These are phyloP conservation scores for Mesorhabditis belari DNA, from an alignment of 2,888 invertebrate genomes.

Conservation along the genomic window DNA sequence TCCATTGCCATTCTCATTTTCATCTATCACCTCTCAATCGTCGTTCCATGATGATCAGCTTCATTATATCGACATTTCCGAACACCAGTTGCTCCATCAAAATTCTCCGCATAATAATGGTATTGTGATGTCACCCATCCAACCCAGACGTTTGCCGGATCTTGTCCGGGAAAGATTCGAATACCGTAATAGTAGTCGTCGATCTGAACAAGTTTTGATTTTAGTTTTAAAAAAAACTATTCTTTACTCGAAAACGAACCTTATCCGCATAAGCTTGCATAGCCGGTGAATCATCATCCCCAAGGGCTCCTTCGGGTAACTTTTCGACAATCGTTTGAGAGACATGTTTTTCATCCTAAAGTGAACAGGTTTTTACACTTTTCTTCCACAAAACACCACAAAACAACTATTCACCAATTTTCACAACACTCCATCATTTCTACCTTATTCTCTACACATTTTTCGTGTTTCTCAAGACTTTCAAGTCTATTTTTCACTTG, in stretches of 20 bases:
- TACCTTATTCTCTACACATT: too few species aligned
- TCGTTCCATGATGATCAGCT: constrained; percentile 77
- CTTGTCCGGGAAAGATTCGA: constrained; percentile 83
- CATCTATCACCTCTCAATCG: constrained; percentile 20
- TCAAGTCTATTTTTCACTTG: not conserved
- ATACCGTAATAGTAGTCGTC: constrained; percentile 92
- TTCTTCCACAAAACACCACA: too few species aligned
- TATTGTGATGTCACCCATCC: constrained; percentile 96
- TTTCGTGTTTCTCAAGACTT: too few species aligned
- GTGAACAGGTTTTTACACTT: not conserved
- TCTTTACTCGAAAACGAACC: not conserved
- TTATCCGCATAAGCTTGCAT: constrained; percentile 6
- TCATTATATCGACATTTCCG: constrained; percentile 76
- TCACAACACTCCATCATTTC: too few species aligned
- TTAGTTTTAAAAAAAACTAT: not conserved
- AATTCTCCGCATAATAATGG: constrained; percentile 25
- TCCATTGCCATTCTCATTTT: not conserved
- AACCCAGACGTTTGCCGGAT: constrained; percentile 85
- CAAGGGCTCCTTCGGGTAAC: constrained; percentile 3
- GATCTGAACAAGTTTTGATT: constrained; percentile 58
- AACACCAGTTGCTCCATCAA: constrained; percentile 32
- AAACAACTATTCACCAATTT: too few species aligned
- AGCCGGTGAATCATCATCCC: constrained; percentile 3
- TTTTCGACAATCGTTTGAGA: not conserved
- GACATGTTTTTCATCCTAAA: not conserved